phyloP scores from a whole-genome alignment of 2,113 vertebrate species.

The Polyodon spathula region DNA sequence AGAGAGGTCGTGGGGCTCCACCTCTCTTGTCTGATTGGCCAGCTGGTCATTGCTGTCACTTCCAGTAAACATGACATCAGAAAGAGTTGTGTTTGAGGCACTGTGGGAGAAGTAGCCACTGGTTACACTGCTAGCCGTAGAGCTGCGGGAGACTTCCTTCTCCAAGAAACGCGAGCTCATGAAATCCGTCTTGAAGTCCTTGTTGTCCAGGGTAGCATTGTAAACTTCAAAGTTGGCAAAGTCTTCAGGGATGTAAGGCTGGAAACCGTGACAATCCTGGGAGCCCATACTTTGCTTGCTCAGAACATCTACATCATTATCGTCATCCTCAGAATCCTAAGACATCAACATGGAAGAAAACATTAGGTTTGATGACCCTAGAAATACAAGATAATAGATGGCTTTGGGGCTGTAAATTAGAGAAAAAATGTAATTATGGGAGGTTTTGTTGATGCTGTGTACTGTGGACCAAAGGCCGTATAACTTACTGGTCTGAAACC shows the following conservation, averaged over 20 bases:
- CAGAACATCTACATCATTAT: conserved; percentile 51
- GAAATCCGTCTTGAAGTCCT: conserved; percentile 63
- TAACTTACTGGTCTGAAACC: no score
- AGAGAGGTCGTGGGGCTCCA: conserved; percentile 39
- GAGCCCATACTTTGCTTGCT: conserved; percentile 46
- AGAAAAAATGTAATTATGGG: no score
- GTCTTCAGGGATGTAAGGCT: conserved; percentile 79
- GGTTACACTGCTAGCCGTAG: conserved; percentile 90
- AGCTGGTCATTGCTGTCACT: conserved; percentile 89
- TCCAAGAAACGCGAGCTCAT: conserved; percentile 53
- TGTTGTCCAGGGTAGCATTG: conserved; percentile 81
- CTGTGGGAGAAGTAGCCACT: conserved; percentile 97
- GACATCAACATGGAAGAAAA: conserved; percentile 26
- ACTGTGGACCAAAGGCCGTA: no score
- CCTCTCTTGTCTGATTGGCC: conserved; percentile 43
- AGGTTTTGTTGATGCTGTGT: no score
- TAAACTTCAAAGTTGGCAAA: conserved; percentile 97
- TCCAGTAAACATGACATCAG: conserved; percentile 75
- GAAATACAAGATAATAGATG: background rate
- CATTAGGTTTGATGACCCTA: background rate
- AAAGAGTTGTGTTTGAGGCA: conserved; percentile 87
- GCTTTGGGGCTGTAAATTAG: background rate
- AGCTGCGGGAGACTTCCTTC: conserved; percentile 79
- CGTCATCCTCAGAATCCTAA: conserved; percentile 87
- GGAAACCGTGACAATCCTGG: conserved; percentile 50